Conservation (phyloP, 2,113 vertebrate species). For the Columbina picui region DNA sequence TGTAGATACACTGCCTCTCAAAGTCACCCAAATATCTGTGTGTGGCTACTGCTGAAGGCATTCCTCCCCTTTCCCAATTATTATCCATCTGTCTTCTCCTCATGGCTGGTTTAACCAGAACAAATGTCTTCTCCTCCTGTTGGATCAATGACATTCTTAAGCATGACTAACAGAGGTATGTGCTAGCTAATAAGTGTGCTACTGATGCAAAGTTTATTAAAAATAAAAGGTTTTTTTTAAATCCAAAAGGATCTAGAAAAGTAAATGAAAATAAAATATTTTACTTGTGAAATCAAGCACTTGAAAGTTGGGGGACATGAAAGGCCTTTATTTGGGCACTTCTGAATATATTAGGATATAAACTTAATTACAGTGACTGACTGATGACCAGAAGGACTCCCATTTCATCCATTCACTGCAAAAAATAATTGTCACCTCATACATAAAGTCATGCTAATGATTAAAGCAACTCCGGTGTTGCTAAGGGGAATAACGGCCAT, state of each 20-base stretch:
- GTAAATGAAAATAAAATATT: slow-evolving; percentile 9
- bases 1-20: not conserved
- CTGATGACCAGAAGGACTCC: not conserved
- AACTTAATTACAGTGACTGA: slow-evolving; percentile 8
- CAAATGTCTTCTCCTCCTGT: not conserved
- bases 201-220: not conserved
- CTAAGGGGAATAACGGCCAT: not conserved
- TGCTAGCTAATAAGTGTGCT: not conserved
- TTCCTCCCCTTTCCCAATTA: not conserved
- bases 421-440: not conserved
- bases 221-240: not conserved
- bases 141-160: not conserved
- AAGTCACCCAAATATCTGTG: not conserved
- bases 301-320: not conserved
- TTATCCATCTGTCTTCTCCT: not conserved
- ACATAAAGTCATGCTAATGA: slow-evolving; percentile 8
- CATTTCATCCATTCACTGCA: not conserved
- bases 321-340: not conserved
- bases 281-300: not conserved
- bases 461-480: not conserved
- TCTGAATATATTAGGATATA: slow-evolving; percentile 1
- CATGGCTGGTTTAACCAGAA: not conserved
- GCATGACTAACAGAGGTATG: not conserved
- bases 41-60: not conserved
- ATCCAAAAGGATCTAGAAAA: not conserved